Evolutionary conservation across 2,888 invertebrate species (phyloP).

Genomic region (Polylopha cassiicola): DNA sequence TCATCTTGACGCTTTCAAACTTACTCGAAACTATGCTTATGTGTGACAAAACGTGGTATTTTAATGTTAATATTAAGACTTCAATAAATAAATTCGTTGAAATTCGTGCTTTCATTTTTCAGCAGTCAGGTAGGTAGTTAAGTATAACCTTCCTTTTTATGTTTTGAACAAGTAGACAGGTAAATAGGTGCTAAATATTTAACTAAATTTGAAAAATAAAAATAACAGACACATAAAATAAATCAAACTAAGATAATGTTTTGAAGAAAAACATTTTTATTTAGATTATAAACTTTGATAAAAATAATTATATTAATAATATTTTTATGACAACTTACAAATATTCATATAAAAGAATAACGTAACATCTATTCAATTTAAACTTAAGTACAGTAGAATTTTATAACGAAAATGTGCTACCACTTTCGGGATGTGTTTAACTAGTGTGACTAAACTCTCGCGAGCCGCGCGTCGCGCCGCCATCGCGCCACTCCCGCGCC

Average conservation of each 20-base stretch:
- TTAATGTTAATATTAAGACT: constrained; percentile 37
- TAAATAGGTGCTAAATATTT: too few species aligned
- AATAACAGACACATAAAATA: too few species aligned
- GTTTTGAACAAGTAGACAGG: too few species aligned
- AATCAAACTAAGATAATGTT: constrained; percentile 46
- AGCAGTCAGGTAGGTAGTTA: too few species aligned
- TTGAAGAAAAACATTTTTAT: constrained; percentile 78
- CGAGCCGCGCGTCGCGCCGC: constrained; percentile 32
- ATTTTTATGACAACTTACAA: constrained; percentile 78
- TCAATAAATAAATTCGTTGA: constrained; percentile 29
- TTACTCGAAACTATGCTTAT: constrained; percentile 43
- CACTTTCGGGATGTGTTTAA: constrained; percentile 72
- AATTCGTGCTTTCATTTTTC: constrained; percentile 1
- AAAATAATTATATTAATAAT: constrained; percentile 79
- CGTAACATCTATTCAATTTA: constrained; percentile 75
- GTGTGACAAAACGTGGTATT: constrained; percentile 47
- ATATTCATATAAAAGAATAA: constrained; percentile 77
- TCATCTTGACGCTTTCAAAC: constrained; percentile 45
- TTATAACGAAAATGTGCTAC: constrained; percentile 71
- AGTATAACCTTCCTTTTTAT: too few species aligned
- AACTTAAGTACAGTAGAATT: constrained; percentile 70
- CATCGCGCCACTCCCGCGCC: constrained; percentile 24
- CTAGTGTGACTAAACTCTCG: constrained; percentile 68
- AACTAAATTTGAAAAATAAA: too few species aligned
- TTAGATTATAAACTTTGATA: constrained; percentile 79